Evolutionary conservation across 1,140 invertebrate genomes (phyloP), one percentile per base, ranked within the genome.

Genomic region (Trachelipus rathkii): DNA sequence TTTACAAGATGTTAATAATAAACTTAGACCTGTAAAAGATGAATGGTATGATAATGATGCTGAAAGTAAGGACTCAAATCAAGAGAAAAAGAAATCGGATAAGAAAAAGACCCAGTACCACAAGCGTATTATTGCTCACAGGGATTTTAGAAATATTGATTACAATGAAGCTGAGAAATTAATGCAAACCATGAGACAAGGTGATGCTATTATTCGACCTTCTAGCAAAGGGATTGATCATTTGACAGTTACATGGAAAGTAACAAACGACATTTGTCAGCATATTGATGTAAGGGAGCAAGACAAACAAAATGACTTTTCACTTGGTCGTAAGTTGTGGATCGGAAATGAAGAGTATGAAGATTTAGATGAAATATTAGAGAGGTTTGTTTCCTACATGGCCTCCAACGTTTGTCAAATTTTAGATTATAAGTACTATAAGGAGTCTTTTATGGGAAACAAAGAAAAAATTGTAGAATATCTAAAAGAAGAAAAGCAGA

Each of bases 321-420:
- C 95, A 67, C 86, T 99, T 21, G 97, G 98, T 33, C 90, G 91
- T 80, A 91, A 91, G 68, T 86, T 99, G 0, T 92, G 91, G 89
- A 97, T 98, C 79, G 91, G 91, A 13, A 90, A 88, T 74, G 93
- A 94, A 83, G 93, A 97, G 83, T 99, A 96, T 86, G 97, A 99
- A 87, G 97, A 99, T 87, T 86, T 99, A 15, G 97, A 99, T 86
- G 97, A 99, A 91, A 99, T 99, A 69, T 95, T 99, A 50, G 96
- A 97, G 0, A 89, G 96, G 11, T 90, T 97, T 85, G 91, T 99
- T 7, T 95, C 93, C 80, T 97, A 97, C 0, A 97, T 99, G 95
- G 96, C 97, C 4, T 88, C 90, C 0, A 92, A 92, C 83, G 95
- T 94, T 0, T 88, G 95, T 0, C 97, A 99, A 83, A 87, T 99